Conservation (phyloP, 2,113 vertebrate genomes). For the Odobenus rosmarus region DNA sequence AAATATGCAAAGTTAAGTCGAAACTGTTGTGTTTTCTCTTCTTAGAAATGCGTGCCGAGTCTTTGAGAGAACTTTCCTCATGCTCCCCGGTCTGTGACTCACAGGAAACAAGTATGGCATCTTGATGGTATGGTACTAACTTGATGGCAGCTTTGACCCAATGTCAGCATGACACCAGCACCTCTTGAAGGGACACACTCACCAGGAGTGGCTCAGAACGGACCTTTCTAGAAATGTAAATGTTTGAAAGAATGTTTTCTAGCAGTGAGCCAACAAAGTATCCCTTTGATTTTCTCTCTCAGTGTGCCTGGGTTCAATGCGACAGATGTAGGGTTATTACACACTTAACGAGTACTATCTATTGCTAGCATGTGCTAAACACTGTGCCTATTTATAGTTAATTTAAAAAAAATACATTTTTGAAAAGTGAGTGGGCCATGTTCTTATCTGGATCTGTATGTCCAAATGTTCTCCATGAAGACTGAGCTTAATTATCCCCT, state of each 20-base stretch:
- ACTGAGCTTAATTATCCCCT: background rate
- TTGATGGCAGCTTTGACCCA: background rate
- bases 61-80: background rate
- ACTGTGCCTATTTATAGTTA: background rate
- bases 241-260: background rate
- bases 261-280: background rate
- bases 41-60: background rate
- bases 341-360: background rate
- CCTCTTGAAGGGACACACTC: accelerated
- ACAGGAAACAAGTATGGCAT: background rate
- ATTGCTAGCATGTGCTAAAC: background rate
- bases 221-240: background rate
- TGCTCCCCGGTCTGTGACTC: accelerated
- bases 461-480: background rate
- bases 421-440: background rate
- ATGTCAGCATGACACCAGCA: background rate
- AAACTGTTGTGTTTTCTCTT: background rate
- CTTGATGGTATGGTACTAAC: too few relatives aligned
- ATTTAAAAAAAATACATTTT: background rate
- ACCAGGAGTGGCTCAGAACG: background rate
- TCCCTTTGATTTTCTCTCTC: background rate
- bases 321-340: background rate
- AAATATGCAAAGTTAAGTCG: background rate
- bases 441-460: background rate
- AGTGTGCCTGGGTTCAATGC: background rate